A percentile compares a stretch with the other conserved stretches of the same genome.
phyloP scores from a whole-genome alignment of 2,113 vertebrate species.

The Notothenia coriiceps region DNA sequence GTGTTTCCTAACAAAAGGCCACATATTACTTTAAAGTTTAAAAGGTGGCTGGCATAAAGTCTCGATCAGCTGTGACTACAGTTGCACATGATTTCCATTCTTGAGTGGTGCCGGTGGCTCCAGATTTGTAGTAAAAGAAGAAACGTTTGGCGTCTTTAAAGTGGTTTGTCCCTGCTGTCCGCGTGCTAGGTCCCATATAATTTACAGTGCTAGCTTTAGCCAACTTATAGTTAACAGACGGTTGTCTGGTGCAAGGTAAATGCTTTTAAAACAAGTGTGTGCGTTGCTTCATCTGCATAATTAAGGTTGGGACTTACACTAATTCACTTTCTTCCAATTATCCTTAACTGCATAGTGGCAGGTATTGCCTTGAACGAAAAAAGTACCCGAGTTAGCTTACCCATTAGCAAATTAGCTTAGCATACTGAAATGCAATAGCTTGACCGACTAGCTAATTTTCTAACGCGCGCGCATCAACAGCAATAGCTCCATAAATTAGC shows the following conservation, averaged over 20 bases:
- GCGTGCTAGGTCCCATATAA: slow-evolving; percentile 30
- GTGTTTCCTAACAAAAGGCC: background rate
- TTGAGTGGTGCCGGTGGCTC: background rate
- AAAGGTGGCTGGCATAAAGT: background rate
- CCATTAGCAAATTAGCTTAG: slow-evolving; percentile 52
- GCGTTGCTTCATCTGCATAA: background rate
- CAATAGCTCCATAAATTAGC: background rate
- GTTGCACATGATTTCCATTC: background rate
- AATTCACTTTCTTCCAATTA: background rate
- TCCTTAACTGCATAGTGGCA: background rate
- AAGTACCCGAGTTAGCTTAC: slow-evolving; percentile 23
- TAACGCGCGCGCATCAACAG: slow-evolving; percentile 60
- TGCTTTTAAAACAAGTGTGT: background rate
- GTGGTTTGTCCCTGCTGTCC: slow-evolving; percentile 22
- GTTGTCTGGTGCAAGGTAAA: background rate
- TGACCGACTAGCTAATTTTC: slow-evolving; percentile 32
- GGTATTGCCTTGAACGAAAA: background rate
- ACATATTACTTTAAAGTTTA: background rate
- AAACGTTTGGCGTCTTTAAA: slow-evolving; percentile 11
- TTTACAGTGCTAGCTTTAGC: slow-evolving; percentile 25
- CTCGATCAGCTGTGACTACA: background rate
- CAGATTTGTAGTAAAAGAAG: background rate
- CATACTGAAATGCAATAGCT: slow-evolving; percentile 45
- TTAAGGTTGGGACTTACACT: too few species aligned
- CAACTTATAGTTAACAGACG: background rate